phyloP scores from a whole-genome alignment of 2,888 invertebrate species.

The Poecilobothrus nobilitatus region DNA sequence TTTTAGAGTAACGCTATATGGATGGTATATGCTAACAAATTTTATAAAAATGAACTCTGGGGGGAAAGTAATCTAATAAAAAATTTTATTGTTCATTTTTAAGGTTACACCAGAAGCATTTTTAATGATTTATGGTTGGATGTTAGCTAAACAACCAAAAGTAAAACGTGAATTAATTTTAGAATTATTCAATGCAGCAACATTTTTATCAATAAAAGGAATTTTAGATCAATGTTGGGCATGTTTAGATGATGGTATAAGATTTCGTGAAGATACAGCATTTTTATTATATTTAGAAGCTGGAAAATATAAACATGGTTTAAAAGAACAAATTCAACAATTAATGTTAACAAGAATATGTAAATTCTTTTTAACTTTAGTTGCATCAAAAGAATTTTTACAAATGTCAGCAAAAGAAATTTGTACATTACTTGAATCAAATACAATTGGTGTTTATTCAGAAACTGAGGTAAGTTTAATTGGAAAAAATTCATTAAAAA shows the following conservation, averaged over 20 bases:
- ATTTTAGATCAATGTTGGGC: slow-evolving; percentile 69
- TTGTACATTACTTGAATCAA: slow-evolving; percentile 58
- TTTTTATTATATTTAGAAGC: slow-evolving; percentile 60
- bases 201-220: slow-evolving; percentile 62
- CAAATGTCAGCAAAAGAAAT: slow-evolving; percentile 58
- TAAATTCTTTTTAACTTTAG: slow-evolving; percentile 66
- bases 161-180: slow-evolving; percentile 61
- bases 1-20: no score
- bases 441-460: slow-evolving; percentile 66
- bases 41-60: no score
- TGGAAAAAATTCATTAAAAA: no score
- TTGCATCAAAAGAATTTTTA: slow-evolving; percentile 66
- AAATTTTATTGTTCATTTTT: no score
- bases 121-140: slow-evolving; percentile 70
- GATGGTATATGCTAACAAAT: no score
- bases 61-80: no score
- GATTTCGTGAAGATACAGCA: slow-evolving; percentile 67
- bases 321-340: slow-evolving; percentile 29
- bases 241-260: slow-evolving; percentile 59
- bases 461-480: slow-evolving; percentile 45
- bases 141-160: slow-evolving; percentile 62
- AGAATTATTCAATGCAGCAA: slow-evolving; percentile 63
- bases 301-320: slow-evolving; percentile 41
- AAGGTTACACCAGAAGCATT: slow-evolving; percentile 53
- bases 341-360: slow-evolving; percentile 55